These are phyloP conservation scores for Plemyria rubiginata DNA, from an alignment of 2,888 invertebrate genomes.

Conservation along the genomic window DNA sequence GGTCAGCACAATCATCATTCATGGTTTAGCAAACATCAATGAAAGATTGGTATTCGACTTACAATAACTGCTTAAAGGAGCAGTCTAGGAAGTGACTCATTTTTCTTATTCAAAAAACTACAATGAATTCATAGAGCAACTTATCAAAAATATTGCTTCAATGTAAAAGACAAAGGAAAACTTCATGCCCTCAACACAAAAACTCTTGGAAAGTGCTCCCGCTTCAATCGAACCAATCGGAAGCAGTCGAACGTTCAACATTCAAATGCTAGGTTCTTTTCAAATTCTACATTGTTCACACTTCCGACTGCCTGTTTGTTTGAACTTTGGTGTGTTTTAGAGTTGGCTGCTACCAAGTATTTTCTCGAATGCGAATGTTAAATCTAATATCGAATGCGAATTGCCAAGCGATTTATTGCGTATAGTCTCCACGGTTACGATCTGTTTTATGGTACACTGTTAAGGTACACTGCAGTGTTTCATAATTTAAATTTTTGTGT, in stretches of 20 bases:
- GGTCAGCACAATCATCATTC: too few species aligned
- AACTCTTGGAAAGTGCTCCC: slow-evolving; percentile 20
- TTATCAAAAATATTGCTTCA: not conserved
- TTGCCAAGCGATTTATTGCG: slow-evolving; percentile 54
- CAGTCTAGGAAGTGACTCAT: too few species aligned
- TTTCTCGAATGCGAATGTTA: slow-evolving; percentile 12
- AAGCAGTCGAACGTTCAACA: slow-evolving; percentile 19
- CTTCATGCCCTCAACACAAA: slow-evolving; percentile 12
- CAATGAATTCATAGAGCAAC: not conserved
- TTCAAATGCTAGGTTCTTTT: slow-evolving; percentile 11
- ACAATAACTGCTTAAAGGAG: too few species aligned
- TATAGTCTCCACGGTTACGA: not conserved
- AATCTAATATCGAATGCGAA: slow-evolving; percentile 46
- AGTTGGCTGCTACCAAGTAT: not conserved
- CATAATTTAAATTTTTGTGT: slow-evolving; percentile 39
- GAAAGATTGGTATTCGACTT: too few species aligned
- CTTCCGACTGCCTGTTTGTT: slow-evolving; percentile 16
- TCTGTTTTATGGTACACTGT: not conserved
- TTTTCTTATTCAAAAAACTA: too few species aligned
- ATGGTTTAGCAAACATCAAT: too few species aligned
- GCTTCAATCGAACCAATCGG: slow-evolving; percentile 20
- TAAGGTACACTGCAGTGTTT: slow-evolving; percentile 11
- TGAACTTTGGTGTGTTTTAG: slow-evolving; percentile 11
- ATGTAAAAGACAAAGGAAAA: not conserved
- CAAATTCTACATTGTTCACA: slow-evolving; percentile 10